Conservation (phyloP, 2,888 invertebrate species). For the Acrocera orbiculus region DNA sequence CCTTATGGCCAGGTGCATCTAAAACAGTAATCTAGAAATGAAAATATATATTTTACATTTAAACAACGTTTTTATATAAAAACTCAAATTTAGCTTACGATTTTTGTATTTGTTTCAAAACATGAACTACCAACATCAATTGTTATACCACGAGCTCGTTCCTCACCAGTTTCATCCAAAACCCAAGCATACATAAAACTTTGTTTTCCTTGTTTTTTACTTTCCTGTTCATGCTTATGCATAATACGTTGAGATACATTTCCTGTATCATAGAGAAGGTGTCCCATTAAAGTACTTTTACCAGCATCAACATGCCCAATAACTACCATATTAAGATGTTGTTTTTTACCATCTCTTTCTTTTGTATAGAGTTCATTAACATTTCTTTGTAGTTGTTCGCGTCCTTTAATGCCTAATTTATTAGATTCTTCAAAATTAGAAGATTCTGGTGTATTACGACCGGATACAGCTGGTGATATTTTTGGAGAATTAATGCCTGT, state of each 20-base stretch:
- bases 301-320: conserved; percentile 74
- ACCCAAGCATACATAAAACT: conserved; percentile 99
- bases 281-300: conserved; percentile 64
- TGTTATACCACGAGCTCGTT: conserved; percentile 88
- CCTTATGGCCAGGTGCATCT: conserved; percentile 98
- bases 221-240: conserved; percentile 96
- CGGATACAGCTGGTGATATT: conserved; percentile 46
- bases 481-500: conserved; percentile 37
- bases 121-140: conserved; percentile 94
- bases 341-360: conserved; percentile 65
- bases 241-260: conserved; percentile 73
- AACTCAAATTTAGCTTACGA: conserved; percentile 14
- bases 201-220: conserved; percentile 91
- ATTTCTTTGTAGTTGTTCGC: conserved; percentile 33
- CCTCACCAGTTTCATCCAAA: conserved; percentile 95
- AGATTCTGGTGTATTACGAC: conserved; percentile 36
- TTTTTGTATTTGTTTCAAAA: conserved; percentile 75
- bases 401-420: conserved; percentile 15
- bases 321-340: conserved; percentile 78
- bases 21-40: conserved; percentile 48
- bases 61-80: not conserved
- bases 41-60: not conserved
- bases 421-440: conserved; percentile 15
- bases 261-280: conserved; percentile 70
- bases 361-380: conserved; percentile 41